Evolutionary conservation across 1,140 invertebrate species (phyloP), one percentile per base, ranked within the genome.

Genomic region (Diachasmimorpha longicaudata): DNA sequence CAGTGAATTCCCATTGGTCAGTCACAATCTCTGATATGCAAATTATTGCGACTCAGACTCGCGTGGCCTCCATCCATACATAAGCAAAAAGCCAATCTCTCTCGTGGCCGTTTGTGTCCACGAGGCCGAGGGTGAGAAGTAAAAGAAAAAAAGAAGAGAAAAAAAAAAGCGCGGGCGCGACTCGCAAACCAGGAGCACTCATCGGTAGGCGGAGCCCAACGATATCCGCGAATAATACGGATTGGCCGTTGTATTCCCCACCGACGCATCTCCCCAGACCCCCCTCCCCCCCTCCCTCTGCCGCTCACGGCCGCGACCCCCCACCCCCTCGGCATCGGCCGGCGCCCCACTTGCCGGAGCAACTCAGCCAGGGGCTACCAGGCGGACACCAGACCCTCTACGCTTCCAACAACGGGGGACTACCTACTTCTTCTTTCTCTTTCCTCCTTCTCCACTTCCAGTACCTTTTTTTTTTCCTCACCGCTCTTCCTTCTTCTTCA

Each of bases 111-210:
- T 63, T 63, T 63, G 58, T 63, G 58, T 25, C 58, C 23, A 63
- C 58, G 23, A 31, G 19, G 4, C 9, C 1, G 16, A 52, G 48
- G 16, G 9, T 4, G 13, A 13, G 21, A 31, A 66, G 13, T 9
- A 66, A 11, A 25, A 23, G 8, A 63, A 63, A 63, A 63, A 63
- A 25, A 63, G 19, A 23, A 63, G 10, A 75, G 71, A 80, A 78
- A 78, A 72, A 77, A 82, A 81, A 79, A 79, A 79, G 72, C 81
- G 82, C 78, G 79, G 31, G 31, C 79, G 81, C 79, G 82, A 83
- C 82, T 81, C 83, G 82, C 85, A 79, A 81, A 80, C 46, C 76
- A 36, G 67, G 55, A 68, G 67, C 68, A 81, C 82, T 85, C 83
- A 82, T 67, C 36, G 13, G 13, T 74, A 58, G 78, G 78, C 72